phyloP scores from a whole-genome alignment of 1,140 invertebrate species.

The Phymorhynchus buccinoides region DNA sequence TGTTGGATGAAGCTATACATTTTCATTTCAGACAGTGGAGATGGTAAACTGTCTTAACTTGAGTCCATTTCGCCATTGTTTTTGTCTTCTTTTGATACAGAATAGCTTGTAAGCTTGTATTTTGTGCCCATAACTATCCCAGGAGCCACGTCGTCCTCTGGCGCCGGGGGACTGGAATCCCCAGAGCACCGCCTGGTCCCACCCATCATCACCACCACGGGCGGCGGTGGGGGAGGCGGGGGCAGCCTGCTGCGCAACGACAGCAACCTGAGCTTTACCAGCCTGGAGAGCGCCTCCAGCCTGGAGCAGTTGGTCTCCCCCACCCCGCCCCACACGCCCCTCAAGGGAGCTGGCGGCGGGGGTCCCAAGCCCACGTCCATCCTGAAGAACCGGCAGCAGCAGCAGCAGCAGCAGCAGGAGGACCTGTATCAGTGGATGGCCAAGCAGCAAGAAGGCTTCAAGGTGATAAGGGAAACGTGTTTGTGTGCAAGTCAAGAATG shows the following conservation, averaged over 20 bases:
- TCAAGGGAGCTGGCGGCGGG: slow-evolving; percentile 37
- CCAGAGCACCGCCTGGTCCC: slow-evolving; percentile 47
- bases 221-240: slow-evolving; percentile 78
- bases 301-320: slow-evolving; percentile 54
- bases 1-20: too few relatives aligned
- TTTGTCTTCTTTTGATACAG: too few relatives aligned
- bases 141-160: slow-evolving; percentile 1
- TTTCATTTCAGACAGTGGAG: too few relatives aligned
- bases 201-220: slow-evolving; percentile 58
- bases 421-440: slow-evolving; percentile 95
- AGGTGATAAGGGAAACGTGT: neutral
- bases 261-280: slow-evolving; percentile 79
- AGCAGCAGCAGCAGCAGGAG: slow-evolving; percentile 76
- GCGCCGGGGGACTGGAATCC: slow-evolving; percentile 41
- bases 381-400: slow-evolving; percentile 62
- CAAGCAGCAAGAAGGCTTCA: slow-evolving; percentile 81
- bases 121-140: too few relatives aligned
- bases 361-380: slow-evolving; percentile 55
- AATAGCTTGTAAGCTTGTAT: too few relatives aligned
- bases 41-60: too few relatives aligned
- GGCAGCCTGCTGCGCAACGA: slow-evolving; percentile 81
- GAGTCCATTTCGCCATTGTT: too few relatives aligned
- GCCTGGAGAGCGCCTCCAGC: slow-evolving; percentile 72
- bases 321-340: slow-evolving; percentile 63
- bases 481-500: neutral